Evolutionary conservation across 2,888 invertebrate genomes (phyloP).

Genomic region (Spodoptera picta): DNA sequence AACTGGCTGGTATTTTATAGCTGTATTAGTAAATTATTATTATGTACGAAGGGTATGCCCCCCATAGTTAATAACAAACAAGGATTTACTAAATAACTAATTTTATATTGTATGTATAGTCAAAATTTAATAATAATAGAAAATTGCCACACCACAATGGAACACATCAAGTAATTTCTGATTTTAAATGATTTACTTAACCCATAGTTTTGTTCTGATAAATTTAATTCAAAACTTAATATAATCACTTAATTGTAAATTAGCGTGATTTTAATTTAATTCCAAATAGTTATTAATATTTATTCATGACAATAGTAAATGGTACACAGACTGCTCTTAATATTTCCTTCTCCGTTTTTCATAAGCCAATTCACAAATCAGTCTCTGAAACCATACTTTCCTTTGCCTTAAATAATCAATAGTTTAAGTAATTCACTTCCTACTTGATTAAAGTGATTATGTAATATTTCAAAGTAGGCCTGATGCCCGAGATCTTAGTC

Average conservation of each 20-base stretch:
- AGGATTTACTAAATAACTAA: conserved; percentile 17
- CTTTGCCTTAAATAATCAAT: conserved; percentile 15
- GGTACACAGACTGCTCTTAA: neutral
- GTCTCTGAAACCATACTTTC: neutral
- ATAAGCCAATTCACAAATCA: no score
- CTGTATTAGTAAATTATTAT: neutral
- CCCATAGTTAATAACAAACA: conserved; percentile 6
- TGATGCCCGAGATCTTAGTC: conserved; percentile 71
- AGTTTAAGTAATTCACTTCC: conserved; percentile 48
- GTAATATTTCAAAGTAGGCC: conserved; percentile 61
- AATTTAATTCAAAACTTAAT: conserved; percentile 5
- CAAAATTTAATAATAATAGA: conserved; percentile 42
- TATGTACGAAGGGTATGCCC: no score
- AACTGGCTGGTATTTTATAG: conserved; percentile 28
- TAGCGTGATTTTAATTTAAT: conserved; percentile 13
- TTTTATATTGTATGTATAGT: conserved; percentile 23
- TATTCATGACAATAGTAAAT: conserved; percentile 9
- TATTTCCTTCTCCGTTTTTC: no score
- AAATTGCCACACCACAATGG: conserved; percentile 50
- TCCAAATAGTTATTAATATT: neutral
- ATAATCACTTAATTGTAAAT: conserved; percentile 19
- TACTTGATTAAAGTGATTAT: conserved; percentile 49
- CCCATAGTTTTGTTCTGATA: conserved; percentile 17
- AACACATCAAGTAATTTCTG: conserved; percentile 48
- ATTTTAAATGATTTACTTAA: conserved; percentile 43